Evolutionary conservation across 2,888 invertebrate genomes (phyloP).

Genomic region (Anagyrus pseudococci): DNA sequence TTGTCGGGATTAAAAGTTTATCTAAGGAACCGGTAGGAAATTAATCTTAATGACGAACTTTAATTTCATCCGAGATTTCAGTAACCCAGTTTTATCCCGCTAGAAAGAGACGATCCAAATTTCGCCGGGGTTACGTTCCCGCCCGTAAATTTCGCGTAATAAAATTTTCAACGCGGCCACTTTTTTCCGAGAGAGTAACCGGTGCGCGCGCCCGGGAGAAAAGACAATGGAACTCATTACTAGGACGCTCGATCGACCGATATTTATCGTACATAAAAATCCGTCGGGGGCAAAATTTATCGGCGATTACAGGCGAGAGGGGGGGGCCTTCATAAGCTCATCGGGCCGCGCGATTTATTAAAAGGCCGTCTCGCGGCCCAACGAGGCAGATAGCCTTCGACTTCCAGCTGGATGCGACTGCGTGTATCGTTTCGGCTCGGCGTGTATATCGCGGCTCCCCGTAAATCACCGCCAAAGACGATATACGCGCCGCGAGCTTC

Average conservation of each 20-base stretch:
- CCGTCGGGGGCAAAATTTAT: slow-evolving; percentile 14
- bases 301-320: too few species aligned
- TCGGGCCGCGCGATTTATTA: slow-evolving; percentile 24
- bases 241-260: too few species aligned
- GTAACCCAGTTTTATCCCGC: too few species aligned
- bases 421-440: not conserved
- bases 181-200: not conserved
- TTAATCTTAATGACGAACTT: too few species aligned
- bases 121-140: too few species aligned
- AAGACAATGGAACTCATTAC: not conserved
- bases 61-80: too few species aligned
- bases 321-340: slow-evolving; percentile 29
- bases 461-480: slow-evolving; percentile 6
- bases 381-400: slow-evolving; percentile 17
- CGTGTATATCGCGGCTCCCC: slow-evolving; percentile 1
- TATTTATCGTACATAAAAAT: slow-evolving; percentile 32
- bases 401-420: not conserved
- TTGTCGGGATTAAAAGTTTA: too few species aligned
- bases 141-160: not conserved
- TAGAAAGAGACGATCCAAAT: too few species aligned
- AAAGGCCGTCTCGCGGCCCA: slow-evolving; percentile 16
- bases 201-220: not conserved
- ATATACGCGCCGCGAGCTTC: not conserved
- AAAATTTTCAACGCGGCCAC: not conserved
- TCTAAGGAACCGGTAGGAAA: too few species aligned